Evolutionary conservation across 2,113 vertebrate genomes (phyloP).

Genomic region (Myxocyprinus asiaticus): DNA sequence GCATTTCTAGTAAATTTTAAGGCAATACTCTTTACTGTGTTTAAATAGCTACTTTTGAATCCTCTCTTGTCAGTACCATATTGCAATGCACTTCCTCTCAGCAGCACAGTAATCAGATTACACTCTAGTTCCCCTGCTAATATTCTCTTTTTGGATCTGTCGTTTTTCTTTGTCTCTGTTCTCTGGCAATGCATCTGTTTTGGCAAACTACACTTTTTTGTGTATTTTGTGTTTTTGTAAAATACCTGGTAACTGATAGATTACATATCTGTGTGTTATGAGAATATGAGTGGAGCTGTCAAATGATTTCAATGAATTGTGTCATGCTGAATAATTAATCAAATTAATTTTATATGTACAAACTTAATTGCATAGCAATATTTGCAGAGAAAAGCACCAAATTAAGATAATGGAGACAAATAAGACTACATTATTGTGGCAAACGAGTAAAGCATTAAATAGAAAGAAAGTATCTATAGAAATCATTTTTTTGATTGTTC

Average conservation of each 20-base stretch:
- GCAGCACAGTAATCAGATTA: slow-evolving; percentile 57
- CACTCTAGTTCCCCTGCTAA: slow-evolving; percentile 45
- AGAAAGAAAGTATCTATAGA: no score
- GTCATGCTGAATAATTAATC: no score
- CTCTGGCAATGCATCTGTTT: slow-evolving; percentile 15
- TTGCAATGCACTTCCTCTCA: slow-evolving; percentile 50
- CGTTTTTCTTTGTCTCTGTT: not conserved
- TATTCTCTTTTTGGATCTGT: no score
- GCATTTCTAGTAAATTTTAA: slow-evolving; percentile 38
- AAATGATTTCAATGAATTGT: no score
- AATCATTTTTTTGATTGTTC: no score
- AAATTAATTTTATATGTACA: no score
- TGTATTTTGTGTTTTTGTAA: not conserved
- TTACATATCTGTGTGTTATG: not conserved
- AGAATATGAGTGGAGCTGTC: no score
- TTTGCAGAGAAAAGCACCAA: no score
- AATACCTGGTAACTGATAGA: not conserved
- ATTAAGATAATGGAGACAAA: no score
- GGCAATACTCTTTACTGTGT: slow-evolving; percentile 33
- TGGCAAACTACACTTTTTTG: not conserved
- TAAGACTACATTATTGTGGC: no score
- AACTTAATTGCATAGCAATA: no score
- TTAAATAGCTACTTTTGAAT: not conserved
- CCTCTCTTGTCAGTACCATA: slow-evolving; percentile 39
- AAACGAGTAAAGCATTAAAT: no score